Evolutionary conservation across 1,140 invertebrate species (phyloP).

Genomic region (Rhagoletis pomonella): DNA sequence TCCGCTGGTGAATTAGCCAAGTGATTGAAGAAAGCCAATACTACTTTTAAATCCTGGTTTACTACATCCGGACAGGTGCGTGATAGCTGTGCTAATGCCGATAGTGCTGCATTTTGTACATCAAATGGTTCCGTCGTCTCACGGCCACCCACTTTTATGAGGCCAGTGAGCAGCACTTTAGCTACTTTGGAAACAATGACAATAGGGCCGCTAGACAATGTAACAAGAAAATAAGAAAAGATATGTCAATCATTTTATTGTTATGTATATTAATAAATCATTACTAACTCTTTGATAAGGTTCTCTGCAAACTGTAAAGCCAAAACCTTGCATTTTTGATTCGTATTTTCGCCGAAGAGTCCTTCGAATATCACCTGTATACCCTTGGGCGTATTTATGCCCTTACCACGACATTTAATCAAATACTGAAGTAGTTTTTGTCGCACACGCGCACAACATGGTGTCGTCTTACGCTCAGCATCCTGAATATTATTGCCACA

Average conservation of each 20-base stretch:
- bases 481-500: conserved; percentile 77
- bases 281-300: conserved; percentile 84
- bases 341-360: conserved; percentile 88
- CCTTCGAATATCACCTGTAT: conserved; percentile 93
- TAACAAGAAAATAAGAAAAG: not conserved
- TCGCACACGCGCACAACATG: conserved; percentile 87
- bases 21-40: conserved; percentile 75
- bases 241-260: conserved; percentile 36
- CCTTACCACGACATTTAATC: conserved; percentile 85
- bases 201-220: conserved; percentile 77
- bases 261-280: not conserved
- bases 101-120: conserved; percentile 71
- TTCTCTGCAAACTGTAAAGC: conserved; percentile 89
- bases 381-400: conserved; percentile 85
- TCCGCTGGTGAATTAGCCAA: conserved; percentile 77
- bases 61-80: conserved; percentile 81
- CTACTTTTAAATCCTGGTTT: conserved; percentile 76
- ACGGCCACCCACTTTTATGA: conserved; percentile 81
- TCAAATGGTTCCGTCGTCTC: conserved; percentile 75
- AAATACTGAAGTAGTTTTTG: conserved; percentile 90
- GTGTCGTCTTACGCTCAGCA: conserved; percentile 80
- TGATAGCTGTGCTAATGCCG: conserved; percentile 76
- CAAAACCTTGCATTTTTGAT: conserved; percentile 86
- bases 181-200: conserved; percentile 79
- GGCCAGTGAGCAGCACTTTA: conserved; percentile 80